These are phyloP conservation scores for Hetaerina americana DNA, from an alignment of 1,140 invertebrate species.

Conservation along the genomic window DNA sequence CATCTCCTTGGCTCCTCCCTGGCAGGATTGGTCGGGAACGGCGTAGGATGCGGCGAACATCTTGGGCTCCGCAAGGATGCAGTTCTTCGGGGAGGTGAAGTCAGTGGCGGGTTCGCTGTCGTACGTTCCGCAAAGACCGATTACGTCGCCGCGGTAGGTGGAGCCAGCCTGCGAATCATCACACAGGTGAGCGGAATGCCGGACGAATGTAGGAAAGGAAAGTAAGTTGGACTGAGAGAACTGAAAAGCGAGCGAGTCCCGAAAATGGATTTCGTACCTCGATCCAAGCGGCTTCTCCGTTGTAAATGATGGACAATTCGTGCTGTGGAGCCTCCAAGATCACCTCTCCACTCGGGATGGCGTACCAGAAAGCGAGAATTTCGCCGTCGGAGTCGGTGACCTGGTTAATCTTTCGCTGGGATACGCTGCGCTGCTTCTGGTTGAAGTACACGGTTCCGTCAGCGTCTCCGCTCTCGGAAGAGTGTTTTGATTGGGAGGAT, in stretches of 20 bases:
- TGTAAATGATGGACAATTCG: conserved; percentile 34
- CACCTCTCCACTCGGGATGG: conserved; percentile 32
- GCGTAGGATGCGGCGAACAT: conserved; percentile 41
- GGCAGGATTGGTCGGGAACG: conserved; percentile 28
- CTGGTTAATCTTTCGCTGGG: conserved; percentile 14
- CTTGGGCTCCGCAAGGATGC: conserved; percentile 31
- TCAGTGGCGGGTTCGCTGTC: conserved; percentile 39
- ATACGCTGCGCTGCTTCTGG: conserved; percentile 20
- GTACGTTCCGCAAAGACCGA: conserved; percentile 51
- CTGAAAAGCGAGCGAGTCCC: neutral
- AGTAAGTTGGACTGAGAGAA: too few relatives aligned
- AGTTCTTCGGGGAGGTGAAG: conserved; percentile 40
- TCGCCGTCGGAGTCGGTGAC: conserved; percentile 20
- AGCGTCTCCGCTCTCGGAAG: neutral
- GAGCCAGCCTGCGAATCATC: too few relatives aligned
- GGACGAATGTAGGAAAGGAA: too few relatives aligned
- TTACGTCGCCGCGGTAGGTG: conserved; percentile 33
- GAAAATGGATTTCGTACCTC: conserved; percentile 16
- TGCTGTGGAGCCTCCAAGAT: conserved; percentile 33
- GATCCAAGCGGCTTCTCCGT: conserved; percentile 36
- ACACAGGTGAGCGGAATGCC: too few relatives aligned
- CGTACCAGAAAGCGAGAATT: conserved; percentile 35
- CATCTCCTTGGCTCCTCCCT: conserved; percentile 26
- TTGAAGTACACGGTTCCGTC: conserved; percentile 25
- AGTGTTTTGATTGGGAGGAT: neutral